Conservation (phyloP, 2,797 vertebrate species). For the Tokudaia muenninki region DNA sequence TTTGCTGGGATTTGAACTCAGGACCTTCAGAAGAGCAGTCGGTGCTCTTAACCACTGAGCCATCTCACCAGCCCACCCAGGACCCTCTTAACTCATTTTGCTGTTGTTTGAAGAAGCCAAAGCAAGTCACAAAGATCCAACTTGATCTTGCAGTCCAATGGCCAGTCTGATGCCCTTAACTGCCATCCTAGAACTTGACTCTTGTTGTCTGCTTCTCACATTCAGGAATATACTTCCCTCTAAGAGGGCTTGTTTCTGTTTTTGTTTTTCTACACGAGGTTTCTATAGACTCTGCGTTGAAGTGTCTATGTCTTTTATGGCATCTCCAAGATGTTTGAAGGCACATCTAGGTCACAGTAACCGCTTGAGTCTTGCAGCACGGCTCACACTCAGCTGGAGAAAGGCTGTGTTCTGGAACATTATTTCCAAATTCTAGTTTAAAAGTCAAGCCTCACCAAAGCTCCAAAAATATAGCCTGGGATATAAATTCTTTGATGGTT, state of each 20-base stretch:
- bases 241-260: background rate
- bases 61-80: too few species aligned
- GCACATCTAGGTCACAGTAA: background rate
- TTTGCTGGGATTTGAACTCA: too few species aligned
- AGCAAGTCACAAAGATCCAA: background rate
- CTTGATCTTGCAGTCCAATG: background rate
- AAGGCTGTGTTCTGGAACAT: background rate
- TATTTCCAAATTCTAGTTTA: slow-evolving; percentile 45
- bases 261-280: background rate
- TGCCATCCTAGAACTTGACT: background rate
- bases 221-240: background rate
- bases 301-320: background rate
- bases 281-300: background rate
- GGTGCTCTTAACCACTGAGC: too few species aligned
- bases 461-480: background rate
- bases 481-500: slow-evolving; percentile 39
- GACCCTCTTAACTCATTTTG: background rate
- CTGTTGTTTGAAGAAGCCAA: slow-evolving; percentile 10
- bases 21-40: too few species aligned
- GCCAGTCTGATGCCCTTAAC: too few species aligned
- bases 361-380: background rate
- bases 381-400: background rate
- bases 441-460: background rate
- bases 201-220: background rate
- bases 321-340: background rate